Evolutionary conservation across 2,888 invertebrate genomes (phyloP), one percentile per base, ranked within the genome.

Genomic region (Entomobrya multifasciata): DNA sequence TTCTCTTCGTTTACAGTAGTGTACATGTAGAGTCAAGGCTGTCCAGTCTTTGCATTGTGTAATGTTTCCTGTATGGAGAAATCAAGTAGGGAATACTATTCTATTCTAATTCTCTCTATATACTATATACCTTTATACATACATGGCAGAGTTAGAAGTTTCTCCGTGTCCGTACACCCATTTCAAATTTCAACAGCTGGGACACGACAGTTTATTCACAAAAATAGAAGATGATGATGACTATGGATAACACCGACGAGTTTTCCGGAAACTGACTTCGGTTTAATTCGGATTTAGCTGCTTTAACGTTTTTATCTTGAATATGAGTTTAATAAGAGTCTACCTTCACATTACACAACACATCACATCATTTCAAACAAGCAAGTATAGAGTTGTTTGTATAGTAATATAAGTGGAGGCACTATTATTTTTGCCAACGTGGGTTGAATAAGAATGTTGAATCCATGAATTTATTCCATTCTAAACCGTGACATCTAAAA

Each of bases 151-250:
- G n/a, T n/a, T n/a, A n/a, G n/a, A n/a, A n/a, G n/a, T 20, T n/a
- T 65, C 8, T 70, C 25, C 27, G 25, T 70, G 36, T 36, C n/a
- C n/a, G n/a, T n/a, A n/a, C n/a, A n/a, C n/a, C n/a, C n/a, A n/a
- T n/a, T n/a, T n/a, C n/a, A n/a, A n/a, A 30, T 49, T 22, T 79
- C 81, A 82, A 82, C 81, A 82, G 81, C 81, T 82, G 81, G 81
- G 60, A 25, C 55, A 36, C 25, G 41, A 55, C 57, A 52, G 67
- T 79, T 79, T 65, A 70, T 80, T 47, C 47, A 70, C 20, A 22
- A 49, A 36, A 6, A 36, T 36, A 62, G 62, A 72, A 15, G 60
- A 60, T 70, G 81, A 81, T 81, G 62, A 57, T 72, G 72, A 57
- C 57, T 27, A 47, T 60, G 57, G 41, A 67, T 60, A 62, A 13